Conservation (phyloP, 2,888 invertebrate species). For the Pegoplata infirma region DNA sequence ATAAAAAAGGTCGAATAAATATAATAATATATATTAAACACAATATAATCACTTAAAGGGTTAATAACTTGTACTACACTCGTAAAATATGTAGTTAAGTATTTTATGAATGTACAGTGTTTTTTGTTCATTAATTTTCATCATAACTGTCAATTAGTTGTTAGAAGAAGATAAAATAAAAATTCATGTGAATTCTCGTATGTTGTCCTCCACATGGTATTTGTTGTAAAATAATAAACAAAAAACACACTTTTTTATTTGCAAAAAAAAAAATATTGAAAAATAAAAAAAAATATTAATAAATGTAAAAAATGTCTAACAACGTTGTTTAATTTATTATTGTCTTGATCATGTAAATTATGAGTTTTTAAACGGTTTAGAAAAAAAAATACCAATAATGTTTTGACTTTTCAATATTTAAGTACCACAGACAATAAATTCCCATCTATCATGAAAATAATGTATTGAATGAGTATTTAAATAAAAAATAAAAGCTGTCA, state of each 20-base stretch:
- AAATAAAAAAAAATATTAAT: constrained; percentile 13
- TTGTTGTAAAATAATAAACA: neutral
- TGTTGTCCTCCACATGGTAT: neutral
- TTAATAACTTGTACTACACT: neutral
- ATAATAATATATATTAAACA: no score
- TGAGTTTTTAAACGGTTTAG: constrained; percentile 72
- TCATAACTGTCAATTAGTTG: constrained; percentile 55
- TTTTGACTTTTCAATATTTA: neutral
- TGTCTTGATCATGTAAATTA: constrained; percentile 73
- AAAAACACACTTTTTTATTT: neutral
- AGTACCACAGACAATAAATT: constrained; percentile 1
- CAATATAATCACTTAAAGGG: no score
- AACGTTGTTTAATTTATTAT: constrained; percentile 39
- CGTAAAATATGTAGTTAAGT: neutral
- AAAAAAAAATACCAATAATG: constrained; percentile 12
- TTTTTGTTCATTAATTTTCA: constrained; percentile 57
- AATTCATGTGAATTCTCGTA: neutral
- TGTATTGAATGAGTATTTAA: neutral
- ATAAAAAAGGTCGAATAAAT: no score
- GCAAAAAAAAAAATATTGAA: constrained; percentile 13
- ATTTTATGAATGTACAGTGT: constrained; percentile 15
- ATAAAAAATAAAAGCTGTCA: neutral
- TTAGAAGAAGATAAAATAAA: constrained; percentile 1
- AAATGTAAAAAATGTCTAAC: no score
- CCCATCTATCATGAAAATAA: neutral